phyloP scores from a whole-genome alignment of 2,888 invertebrate species.

The Buathra laborator region DNA sequence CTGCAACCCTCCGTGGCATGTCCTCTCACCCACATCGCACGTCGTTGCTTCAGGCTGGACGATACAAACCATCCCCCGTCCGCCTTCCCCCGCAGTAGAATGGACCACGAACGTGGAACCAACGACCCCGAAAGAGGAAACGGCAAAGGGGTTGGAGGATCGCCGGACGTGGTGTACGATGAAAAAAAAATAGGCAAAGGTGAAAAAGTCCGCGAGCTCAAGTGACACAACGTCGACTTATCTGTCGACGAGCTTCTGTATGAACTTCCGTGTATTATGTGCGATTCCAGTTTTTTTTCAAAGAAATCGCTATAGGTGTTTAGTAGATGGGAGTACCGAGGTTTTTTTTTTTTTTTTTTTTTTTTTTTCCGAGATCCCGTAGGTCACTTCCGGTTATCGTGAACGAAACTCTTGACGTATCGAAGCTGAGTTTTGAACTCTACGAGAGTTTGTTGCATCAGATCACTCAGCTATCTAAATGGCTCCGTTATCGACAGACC shows the following conservation, averaged over 20 bases:
- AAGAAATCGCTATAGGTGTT: background rate
- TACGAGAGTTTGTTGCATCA: slow-evolving; percentile 8
- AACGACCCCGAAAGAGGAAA: slow-evolving; percentile 69
- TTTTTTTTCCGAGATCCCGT: slow-evolving; percentile 19
- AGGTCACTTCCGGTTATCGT: slow-evolving; percentile 45
- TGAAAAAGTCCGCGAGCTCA: slow-evolving; percentile 72
- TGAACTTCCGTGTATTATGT: slow-evolving; percentile 40
- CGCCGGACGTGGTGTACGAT: slow-evolving; percentile 74
- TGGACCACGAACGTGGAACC: slow-evolving; percentile 54
- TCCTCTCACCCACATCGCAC: slow-evolving; percentile 17
- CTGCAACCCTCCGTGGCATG: background rate
- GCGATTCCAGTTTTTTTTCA: slow-evolving; percentile 53
- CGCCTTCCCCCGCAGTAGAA: slow-evolving; percentile 33
- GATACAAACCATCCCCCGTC: slow-evolving; percentile 2
- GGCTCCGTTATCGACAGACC: slow-evolving; percentile 11
- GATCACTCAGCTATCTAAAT: background rate
- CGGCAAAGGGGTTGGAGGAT: slow-evolving; percentile 76
- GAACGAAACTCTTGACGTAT: background rate
- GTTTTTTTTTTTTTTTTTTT: background rate
- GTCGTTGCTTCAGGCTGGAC: slow-evolving; percentile 15
- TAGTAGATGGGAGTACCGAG: background rate
- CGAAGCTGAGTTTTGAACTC: slow-evolving; percentile 1
- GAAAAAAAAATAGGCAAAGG: slow-evolving; percentile 32
- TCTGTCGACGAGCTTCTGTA: slow-evolving; percentile 70
- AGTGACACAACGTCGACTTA: slow-evolving; percentile 74